Conservation (phyloP, 2,113 vertebrate genomes). For the Psittacula cyanocephala region DNA sequence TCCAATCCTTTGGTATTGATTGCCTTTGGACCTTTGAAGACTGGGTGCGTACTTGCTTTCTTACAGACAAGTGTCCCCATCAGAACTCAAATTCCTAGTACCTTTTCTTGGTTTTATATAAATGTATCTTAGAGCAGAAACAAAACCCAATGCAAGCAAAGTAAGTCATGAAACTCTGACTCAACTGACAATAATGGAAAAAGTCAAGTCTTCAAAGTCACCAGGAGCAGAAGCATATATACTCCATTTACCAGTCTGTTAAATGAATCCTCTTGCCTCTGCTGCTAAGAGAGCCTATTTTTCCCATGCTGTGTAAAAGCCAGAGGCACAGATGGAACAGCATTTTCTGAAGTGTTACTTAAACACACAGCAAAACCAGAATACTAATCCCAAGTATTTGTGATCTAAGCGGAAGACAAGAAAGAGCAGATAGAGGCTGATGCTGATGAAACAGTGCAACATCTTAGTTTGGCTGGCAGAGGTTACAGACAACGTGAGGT, state of each 20-base stretch:
- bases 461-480: not conserved
- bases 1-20: not conserved
- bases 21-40: not conserved
- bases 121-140: not conserved
- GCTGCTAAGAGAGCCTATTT: not conserved
- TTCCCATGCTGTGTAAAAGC: not conserved
- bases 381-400: not conserved
- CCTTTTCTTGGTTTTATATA: not conserved
- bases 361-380: not conserved
- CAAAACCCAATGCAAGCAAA: not conserved
- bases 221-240: not conserved
- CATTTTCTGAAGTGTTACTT: not conserved
- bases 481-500: not conserved
- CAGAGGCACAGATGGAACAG: not conserved
- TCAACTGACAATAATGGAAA: not conserved
- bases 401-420: not conserved
- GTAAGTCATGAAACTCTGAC: not conserved
- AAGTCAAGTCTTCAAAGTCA: not conserved
- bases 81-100: not conserved
- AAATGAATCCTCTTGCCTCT: not conserved
- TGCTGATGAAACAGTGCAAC: not conserved
- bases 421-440: not conserved
- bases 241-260: not conserved
- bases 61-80: not conserved
- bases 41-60: not conserved